phyloP scores from a whole-genome alignment of 2,888 invertebrate genomes.

The Volucella inflata region DNA sequence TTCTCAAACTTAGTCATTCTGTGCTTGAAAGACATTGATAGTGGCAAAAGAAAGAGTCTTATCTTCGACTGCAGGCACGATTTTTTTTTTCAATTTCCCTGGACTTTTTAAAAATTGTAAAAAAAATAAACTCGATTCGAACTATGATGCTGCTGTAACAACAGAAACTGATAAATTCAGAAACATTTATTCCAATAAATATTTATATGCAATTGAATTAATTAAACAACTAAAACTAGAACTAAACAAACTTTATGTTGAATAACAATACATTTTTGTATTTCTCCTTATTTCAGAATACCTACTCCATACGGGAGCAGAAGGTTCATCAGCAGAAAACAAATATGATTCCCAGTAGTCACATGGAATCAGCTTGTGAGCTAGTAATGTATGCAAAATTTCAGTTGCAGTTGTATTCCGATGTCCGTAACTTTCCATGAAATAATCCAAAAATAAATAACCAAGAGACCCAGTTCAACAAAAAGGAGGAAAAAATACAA shows the following conservation, averaged over 20 bases:
- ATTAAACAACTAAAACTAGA: not conserved
- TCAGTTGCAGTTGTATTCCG: conserved; percentile 32
- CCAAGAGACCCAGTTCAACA: not conserved
- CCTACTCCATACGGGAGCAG: not conserved
- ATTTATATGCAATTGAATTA: not conserved
- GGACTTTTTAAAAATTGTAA: too few relatives aligned
- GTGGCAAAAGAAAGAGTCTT: too few relatives aligned
- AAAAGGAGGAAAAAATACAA: conserved; percentile 3
- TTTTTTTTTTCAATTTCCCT: too few relatives aligned
- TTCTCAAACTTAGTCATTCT: too few relatives aligned
- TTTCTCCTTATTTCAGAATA: conserved; percentile 31
- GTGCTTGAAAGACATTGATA: too few relatives aligned
- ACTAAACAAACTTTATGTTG: too few relatives aligned
- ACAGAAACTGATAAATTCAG: too few relatives aligned
- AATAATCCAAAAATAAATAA: conserved; percentile 24
- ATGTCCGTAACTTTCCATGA: conserved; percentile 55
- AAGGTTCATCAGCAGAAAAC: not conserved
- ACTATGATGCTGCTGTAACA: too few relatives aligned
- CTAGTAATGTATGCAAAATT: conserved; percentile 49
- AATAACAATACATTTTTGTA: not conserved
- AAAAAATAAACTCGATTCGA: too few relatives aligned
- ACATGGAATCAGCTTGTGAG: conserved; percentile 47
- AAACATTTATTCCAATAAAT: too few relatives aligned
- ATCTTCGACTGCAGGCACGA: too few relatives aligned
- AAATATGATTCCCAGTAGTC: conserved; percentile 57